Evolutionary conservation across 1,140 invertebrate species (phyloP), one percentile per base, ranked within the genome.

Genomic region (Zaprionus vittiger): DNA sequence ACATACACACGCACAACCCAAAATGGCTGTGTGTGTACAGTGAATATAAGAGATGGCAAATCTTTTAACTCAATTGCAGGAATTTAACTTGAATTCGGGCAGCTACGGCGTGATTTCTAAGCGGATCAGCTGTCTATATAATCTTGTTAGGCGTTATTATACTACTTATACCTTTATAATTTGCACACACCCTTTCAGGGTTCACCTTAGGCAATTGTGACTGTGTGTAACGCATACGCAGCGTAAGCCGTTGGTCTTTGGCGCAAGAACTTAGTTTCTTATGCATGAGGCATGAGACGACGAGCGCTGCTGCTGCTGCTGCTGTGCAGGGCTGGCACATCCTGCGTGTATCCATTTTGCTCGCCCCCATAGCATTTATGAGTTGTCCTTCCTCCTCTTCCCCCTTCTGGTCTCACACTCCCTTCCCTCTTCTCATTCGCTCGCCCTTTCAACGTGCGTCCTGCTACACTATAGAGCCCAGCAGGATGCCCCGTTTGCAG

Each of bases 301-400:
- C 11, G 4, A 55, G 60, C 28, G 37, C 38, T 57, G 28, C 12
- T 31, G 31, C 61, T 37, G 22, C 24, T 31, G 49, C 9, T 31
- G 14, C 22, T 37, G 17, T n/a, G 47, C 31, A 24, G 37, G n/a
- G 12, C 62, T 59, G 49, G 47, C 37, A 26, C 49, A 56, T 63
- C 68, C 68, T 72, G 64, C 34, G 71, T 61, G 64, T 70, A 75
- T 75, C 73, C 73, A 64, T 70, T 70, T 75, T 75, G 60, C 73
- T 52, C 54, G 67, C 54, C 67, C 63, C 60, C 64, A 65, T 52
- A 66, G 60, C 81, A 81, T 84, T 84, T 84, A 84, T 84, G 79
- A 77, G 78, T 67, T 64, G 77, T 59, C 26, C 14, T 4, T 4
- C 28, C 11, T 44, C 47, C 38, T 6, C 7, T 17, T 17, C n/a